phyloP scores from a whole-genome alignment of 2,113 vertebrate genomes.

The Zeus faber region DNA sequence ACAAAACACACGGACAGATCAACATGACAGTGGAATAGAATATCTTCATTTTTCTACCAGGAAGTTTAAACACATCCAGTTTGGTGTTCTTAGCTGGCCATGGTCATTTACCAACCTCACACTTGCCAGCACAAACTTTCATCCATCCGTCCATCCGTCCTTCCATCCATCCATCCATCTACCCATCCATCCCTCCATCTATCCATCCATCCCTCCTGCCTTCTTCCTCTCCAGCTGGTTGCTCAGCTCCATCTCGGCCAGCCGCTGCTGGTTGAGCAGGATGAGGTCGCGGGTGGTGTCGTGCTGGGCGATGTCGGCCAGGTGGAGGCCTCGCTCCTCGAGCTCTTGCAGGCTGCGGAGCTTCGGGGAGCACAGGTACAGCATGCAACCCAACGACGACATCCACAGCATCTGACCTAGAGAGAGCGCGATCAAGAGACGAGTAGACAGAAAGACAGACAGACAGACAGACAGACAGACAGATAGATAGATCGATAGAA shows the following conservation, averaged over 20 bases:
- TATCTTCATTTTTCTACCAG: too few species aligned
- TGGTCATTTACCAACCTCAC: too few species aligned
- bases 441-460: background rate
- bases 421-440: background rate
- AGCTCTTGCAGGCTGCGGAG: constrained; percentile 71
- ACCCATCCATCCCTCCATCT: background rate
- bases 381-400: constrained; percentile 56
- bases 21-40: too few species aligned
- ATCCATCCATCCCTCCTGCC: constrained; percentile 7
- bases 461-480: background rate
- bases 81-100: too few species aligned
- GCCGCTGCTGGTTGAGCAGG: constrained; percentile 73
- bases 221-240: constrained; percentile 77
- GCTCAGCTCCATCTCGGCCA: constrained; percentile 74
- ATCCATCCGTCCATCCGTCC: too few species aligned
- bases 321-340: constrained; percentile 65
- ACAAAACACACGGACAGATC: background rate
- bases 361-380: constrained; percentile 69
- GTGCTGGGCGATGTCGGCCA: constrained; percentile 67
- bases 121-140: too few species aligned
- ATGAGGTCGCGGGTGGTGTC: constrained; percentile 70
- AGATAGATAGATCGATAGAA: background rate
- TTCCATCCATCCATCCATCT: too few species aligned
- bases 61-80: too few species aligned
- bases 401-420: constrained; percentile 77